Evolutionary conservation across 2,113 vertebrate genomes (phyloP), one percentile per base, ranked within the genome.

Genomic region (Nannobrachium achirus): DNA sequence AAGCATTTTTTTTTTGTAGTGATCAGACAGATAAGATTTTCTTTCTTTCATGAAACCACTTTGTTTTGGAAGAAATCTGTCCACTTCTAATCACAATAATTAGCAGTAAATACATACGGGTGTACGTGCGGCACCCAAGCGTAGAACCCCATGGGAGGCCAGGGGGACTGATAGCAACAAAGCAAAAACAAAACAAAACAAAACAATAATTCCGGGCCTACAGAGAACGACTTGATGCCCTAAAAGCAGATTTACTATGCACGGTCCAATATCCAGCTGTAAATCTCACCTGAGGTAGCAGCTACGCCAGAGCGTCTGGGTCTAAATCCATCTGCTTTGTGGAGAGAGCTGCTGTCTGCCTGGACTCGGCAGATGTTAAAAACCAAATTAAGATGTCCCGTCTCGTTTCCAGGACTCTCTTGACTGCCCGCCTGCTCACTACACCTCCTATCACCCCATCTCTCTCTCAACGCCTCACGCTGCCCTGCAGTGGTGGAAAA

Each of bases 321-420:
- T 81, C 80, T 79, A 71, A 82, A 81, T 80, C 77, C 75, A 77
- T 83, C 59, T 82, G 79, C 75, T 70, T 76, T 48, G 41, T 20
- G 55, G 68, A 64, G 7, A 45, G 55, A 13, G 56, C 76, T 63
- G 78, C 80, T 64, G 69, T 70, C 72, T 76, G 63, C 62, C 63
- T 62, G 56, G 71, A 71, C 74, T 39, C 78, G 60, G 79, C 77
- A 79, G 73, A 83, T 85, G 82, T 69, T 73, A 39, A 66, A n/a
- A 73, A 63, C 79, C 70, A 83, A 89, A 88, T 88, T 71, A 87
- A 85, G 74, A 80, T 80, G 88, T 87, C 85, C 68, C 56, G 20
- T 83, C 73, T 87, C 42, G 71, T 86, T 87, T 80, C 70, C 63
- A 59, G 55, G 61, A 13, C 63, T 61, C 52, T 57, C 61, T 15